A percentile compares a stretch with the other conserved stretches of the same genome.
These are phyloP conservation scores for Cerceris ruficornis DNA, from an alignment of 2,888 invertebrate species.

Conservation along the genomic window DNA sequence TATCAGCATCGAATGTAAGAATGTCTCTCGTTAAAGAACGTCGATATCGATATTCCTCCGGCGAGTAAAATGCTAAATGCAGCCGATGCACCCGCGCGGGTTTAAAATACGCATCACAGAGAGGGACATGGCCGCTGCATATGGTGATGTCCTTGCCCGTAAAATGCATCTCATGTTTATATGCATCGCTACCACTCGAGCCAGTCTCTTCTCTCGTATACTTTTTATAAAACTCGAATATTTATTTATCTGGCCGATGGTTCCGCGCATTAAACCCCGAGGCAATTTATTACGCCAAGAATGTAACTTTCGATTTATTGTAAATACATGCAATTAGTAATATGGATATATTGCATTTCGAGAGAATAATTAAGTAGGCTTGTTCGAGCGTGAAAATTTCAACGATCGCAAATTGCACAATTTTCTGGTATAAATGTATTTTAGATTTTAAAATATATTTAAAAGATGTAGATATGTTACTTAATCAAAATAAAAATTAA, in stretches of 20 bases:
- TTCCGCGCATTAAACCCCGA: conserved; percentile 21
- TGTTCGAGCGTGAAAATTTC: no score
- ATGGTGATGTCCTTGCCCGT: conserved; percentile 52
- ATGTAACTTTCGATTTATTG: not conserved
- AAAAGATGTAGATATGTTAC: no score
- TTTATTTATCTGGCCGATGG: conserved; percentile 33
- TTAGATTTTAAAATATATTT: no score
- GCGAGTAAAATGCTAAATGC: conserved; percentile 18
- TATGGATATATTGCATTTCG: no score
- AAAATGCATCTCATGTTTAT: conserved; percentile 68
- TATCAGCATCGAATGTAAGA: no score
- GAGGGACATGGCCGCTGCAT: conserved; percentile 38
- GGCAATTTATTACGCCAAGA: conserved; percentile 19
- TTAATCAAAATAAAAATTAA: no score
- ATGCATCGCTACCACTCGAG: conserved; percentile 47
- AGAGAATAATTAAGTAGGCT: no score
- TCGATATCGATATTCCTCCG: conserved; percentile 17
- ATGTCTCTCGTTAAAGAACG: conserved; percentile 5
- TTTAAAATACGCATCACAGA: conserved; percentile 26
- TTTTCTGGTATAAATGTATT: no score
- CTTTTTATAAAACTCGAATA: conserved; percentile 31
- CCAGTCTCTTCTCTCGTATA: conserved; percentile 13
- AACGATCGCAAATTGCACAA: no score
- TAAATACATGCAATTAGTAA: not conserved
- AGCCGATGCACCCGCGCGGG: conserved; percentile 16